These are phyloP conservation scores for Nothura maculosa DNA, from an alignment of 2,797 vertebrate species.

Conservation along the genomic window DNA sequence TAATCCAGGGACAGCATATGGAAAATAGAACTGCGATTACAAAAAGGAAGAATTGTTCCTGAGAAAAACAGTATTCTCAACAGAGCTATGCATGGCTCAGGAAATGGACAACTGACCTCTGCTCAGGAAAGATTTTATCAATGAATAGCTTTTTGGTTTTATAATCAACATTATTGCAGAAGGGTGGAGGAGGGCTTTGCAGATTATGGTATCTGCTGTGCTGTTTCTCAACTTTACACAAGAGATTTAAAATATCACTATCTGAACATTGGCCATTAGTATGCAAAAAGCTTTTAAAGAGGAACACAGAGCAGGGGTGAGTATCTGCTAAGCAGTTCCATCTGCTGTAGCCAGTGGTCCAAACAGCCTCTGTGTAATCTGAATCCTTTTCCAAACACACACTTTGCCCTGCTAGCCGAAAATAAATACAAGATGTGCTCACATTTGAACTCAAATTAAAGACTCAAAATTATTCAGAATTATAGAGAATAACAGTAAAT, in stretches of 20 bases:
- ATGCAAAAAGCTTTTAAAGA: constrained; percentile 33
- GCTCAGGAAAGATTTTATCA: background rate
- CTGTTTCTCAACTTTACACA: constrained; percentile 2
- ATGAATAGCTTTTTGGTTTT: constrained; percentile 15
- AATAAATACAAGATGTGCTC: constrained; percentile 41
- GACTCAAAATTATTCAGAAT: background rate
- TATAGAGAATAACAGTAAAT: constrained; percentile 13
- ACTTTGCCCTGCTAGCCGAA: constrained; percentile 14
- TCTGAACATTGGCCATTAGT: background rate
- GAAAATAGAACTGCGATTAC: constrained; percentile 33
- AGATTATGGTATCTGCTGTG: background rate
- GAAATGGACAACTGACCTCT: constrained; percentile 43
- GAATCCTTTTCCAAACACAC: constrained; percentile 57
- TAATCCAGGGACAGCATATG: constrained; percentile 51
- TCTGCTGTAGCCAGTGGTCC: constrained; percentile 39
- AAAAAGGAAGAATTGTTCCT: constrained; percentile 38
- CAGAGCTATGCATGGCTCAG: constrained; percentile 5
- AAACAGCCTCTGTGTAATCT: constrained; percentile 33
- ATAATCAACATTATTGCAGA: background rate
- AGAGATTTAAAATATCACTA: background rate
- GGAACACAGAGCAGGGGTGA: constrained; percentile 10
- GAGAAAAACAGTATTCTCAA: constrained; percentile 18
- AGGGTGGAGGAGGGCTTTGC: background rate
- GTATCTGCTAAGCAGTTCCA: constrained; percentile 59
- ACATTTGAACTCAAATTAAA: constrained; percentile 58